phyloP scores from a whole-genome alignment of 1,140 invertebrate species.

The Procambarus clarkii region DNA sequence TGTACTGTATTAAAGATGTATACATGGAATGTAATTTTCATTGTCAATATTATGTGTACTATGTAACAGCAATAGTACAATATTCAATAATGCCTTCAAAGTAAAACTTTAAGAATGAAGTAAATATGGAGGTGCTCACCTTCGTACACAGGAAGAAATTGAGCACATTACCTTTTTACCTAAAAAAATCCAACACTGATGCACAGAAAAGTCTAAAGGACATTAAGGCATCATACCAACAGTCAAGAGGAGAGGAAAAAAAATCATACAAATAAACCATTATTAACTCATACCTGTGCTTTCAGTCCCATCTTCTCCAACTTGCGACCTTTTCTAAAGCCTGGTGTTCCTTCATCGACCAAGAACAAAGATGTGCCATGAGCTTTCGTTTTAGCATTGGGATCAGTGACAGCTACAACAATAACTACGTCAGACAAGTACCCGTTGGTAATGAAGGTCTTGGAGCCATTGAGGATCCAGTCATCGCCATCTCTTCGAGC shows the following conservation, averaged over 20 bases:
- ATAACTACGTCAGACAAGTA: constrained; percentile 77
- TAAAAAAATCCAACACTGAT: too few relatives aligned
- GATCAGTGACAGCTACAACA: constrained; percentile 77
- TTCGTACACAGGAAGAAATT: too few relatives aligned
- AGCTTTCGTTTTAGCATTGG: constrained; percentile 76
- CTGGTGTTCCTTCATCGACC: constrained; percentile 77
- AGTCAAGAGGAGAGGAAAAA: neutral
- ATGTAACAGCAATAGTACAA: too few relatives aligned
- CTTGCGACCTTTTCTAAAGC: constrained; percentile 77
- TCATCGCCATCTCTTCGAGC: constrained; percentile 77
- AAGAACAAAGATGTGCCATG: constrained; percentile 78
- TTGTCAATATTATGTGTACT: too few relatives aligned
- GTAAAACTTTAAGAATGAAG: too few relatives aligned
- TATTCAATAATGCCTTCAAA: too few relatives aligned
- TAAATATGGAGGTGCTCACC: too few relatives aligned
- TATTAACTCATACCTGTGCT: constrained; percentile 72
- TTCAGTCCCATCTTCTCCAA: constrained; percentile 78
- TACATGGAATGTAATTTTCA: too few relatives aligned
- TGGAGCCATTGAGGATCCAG: constrained; percentile 78
- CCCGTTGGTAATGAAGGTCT: constrained; percentile 78
- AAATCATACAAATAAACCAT: constrained; percentile 56
- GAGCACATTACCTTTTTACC: too few relatives aligned
- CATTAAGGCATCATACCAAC: too few relatives aligned
- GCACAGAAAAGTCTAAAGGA: too few relatives aligned
- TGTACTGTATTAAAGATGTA: too few relatives aligned